A percentile compares a stretch with the other conserved stretches of the same genome.
Conservation (phyloP, 2,888 invertebrate genomes). For the Chloromyia formosa region DNA sequence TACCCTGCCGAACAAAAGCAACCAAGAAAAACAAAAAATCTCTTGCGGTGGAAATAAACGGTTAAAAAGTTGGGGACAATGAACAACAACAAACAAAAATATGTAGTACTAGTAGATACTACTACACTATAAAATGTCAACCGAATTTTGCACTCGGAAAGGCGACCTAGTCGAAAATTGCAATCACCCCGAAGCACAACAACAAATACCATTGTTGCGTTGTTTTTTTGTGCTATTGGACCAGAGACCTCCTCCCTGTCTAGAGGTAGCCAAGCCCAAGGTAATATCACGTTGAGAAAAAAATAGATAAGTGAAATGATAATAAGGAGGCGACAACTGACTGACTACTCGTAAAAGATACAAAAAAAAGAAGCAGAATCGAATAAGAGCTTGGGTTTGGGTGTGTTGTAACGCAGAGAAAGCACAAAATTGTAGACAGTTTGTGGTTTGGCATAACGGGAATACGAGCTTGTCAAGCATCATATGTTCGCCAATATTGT, state of each 20-base stretch:
- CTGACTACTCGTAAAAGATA: neutral
- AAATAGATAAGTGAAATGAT: neutral
- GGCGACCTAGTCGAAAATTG: no score
- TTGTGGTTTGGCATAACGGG: conserved; percentile 9
- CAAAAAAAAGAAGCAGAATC: neutral
- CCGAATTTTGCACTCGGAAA: no score
- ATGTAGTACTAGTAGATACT: no score
- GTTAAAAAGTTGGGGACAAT: no score
- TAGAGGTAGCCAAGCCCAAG: no score
- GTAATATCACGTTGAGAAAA: neutral
- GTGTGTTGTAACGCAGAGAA: conserved; percentile 26
- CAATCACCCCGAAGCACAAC: neutral
- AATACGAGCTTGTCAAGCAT: conserved; percentile 11
- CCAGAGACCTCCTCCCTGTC: no score
- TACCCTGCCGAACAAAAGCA: no score
- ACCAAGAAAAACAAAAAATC: neutral
- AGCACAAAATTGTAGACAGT: conserved; percentile 27
- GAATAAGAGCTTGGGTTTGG: no score
- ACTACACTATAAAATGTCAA: no score
- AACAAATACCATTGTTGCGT: neutral
- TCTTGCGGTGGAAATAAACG: neutral
- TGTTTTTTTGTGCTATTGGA: neutral
- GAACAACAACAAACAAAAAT: no score
- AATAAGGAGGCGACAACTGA: neutral
- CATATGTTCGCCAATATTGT: conserved; percentile 25